Base-by-base conservation (phyloP, 2,797 vertebrate species). In the Chaetophractus vellerosus region DNA sequence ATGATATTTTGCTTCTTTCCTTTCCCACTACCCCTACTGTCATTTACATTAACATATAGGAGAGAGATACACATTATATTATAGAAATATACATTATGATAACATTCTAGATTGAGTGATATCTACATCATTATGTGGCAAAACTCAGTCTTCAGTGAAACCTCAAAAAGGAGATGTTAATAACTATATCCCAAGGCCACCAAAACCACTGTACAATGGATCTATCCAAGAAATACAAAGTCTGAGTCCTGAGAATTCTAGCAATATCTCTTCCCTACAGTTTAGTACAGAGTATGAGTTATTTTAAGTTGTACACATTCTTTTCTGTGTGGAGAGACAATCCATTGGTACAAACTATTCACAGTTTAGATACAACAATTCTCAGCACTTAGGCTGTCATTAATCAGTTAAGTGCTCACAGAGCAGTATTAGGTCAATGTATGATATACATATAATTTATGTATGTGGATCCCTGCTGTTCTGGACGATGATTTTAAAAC, bases 21-120 rank as follows among this genome's bases (percentile, higher is more conserved):
- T 81, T 64, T 78, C 26, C 38, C 26, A 31, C 8, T n/a, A 76
- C 33, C 45, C 21, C 8, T 3, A 23, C n/a, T 33, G 14, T 4
- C 15, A 82, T 63, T 95, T 84, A 79, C 31, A 80, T 63, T 63
- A 94, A 57, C 88, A 89, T 66, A 11, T 31, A 87, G 36, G 26
- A 84, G 16, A 15, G 83, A 91, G 18, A 57, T 66, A 83, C 75
- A 66, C 16, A 63, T 0, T 31, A 1, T 59, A 66, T 71, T 79
- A 93, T 2, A 92, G 41, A 83, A 87, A 71, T 57, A 59, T 31
- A 79, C 69, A 31, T 68, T 5, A 68, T 38, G 0, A 63, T 68
- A 74, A 45, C 28, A 76, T 78, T 93, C 4, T n/a, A 74, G 31
- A 36, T 64, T 88, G 61, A 63, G 4, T 55, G 68, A 88, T 57